Evolutionary conservation across 2,888 invertebrate species (phyloP).

Genomic region (Dicranocentrus wangi): DNA sequence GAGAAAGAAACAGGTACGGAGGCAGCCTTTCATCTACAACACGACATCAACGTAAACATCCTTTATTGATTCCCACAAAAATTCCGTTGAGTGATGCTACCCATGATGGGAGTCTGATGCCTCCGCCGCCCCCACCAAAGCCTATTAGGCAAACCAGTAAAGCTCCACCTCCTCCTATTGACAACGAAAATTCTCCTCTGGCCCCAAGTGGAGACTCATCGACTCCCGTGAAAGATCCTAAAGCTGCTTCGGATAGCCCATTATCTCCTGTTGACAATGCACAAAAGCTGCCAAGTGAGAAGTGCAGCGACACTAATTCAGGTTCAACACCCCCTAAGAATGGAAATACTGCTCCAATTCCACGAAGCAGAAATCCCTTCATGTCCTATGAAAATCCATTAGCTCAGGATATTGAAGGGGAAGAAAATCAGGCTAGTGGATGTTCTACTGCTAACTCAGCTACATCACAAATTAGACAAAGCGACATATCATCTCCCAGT

Average conservation of each 20-base stretch:
- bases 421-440: too few relatives aligned
- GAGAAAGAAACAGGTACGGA: constrained; percentile 80
- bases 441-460: too few relatives aligned
- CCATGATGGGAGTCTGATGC: constrained; percentile 43
- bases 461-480: neutral
- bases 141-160: constrained; percentile 61
- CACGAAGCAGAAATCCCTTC: constrained; percentile 54
- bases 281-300: neutral
- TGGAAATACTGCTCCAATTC: constrained; percentile 16
- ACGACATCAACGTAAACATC: constrained; percentile 87
- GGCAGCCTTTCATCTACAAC: constrained; percentile 76
- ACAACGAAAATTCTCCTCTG: neutral
- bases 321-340: neutral
- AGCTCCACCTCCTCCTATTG: constrained; percentile 36
- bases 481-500: neutral
- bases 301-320: neutral
- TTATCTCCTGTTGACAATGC: neutral
- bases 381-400: constrained; percentile 61
- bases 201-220: neutral
- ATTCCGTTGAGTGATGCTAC: constrained; percentile 66
- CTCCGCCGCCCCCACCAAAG: constrained; percentile 70
- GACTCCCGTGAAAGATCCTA: neutral
- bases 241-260: too few relatives aligned
- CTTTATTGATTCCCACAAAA: constrained; percentile 83
- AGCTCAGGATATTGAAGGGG: constrained; percentile 48